Evolutionary conservation across 2,113 vertebrate species (phyloP).

Genomic region (Piliocolobus tephrosceles): DNA sequence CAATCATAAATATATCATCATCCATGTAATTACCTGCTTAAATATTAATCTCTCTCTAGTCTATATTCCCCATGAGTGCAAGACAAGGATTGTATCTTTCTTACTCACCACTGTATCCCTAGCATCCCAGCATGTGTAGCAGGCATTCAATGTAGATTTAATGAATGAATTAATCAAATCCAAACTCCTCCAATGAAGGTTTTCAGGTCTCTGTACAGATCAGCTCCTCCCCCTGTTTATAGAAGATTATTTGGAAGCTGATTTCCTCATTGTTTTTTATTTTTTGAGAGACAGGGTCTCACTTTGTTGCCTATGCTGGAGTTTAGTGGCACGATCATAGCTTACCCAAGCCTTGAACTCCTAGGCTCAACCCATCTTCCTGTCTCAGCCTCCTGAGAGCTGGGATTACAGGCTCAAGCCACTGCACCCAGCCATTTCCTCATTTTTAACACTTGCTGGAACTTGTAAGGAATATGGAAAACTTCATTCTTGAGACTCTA

Average conservation of each 20-base stretch:
- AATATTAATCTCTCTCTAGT: neutral
- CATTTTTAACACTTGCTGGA: conserved; percentile 10
- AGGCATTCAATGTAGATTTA: neutral
- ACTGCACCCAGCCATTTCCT: neutral
- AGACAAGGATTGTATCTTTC: neutral
- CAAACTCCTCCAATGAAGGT: neutral
- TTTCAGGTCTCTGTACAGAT: neutral
- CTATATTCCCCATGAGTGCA: neutral
- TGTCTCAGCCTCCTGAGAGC: too few relatives aligned
- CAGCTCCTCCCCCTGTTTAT: neutral
- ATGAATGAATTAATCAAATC: neutral
- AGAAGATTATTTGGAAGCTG: neutral
- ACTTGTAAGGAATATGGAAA: neutral
- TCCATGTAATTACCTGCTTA: neutral
- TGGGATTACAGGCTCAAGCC: too few relatives aligned
- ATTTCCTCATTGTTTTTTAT: neutral
- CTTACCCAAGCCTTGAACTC: neutral
- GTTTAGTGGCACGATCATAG: neutral
- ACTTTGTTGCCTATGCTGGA: neutral
- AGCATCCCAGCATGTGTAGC: neutral
- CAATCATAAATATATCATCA: neutral
- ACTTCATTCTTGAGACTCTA: neutral
- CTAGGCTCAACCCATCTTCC: neutral
- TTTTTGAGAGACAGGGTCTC: neutral
- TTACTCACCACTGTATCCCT: neutral